A percentile compares a stretch with the other conserved stretches of the same genome.
Conservation (phyloP, 2,113 vertebrate species). For the Istiophorus platypterus region DNA sequence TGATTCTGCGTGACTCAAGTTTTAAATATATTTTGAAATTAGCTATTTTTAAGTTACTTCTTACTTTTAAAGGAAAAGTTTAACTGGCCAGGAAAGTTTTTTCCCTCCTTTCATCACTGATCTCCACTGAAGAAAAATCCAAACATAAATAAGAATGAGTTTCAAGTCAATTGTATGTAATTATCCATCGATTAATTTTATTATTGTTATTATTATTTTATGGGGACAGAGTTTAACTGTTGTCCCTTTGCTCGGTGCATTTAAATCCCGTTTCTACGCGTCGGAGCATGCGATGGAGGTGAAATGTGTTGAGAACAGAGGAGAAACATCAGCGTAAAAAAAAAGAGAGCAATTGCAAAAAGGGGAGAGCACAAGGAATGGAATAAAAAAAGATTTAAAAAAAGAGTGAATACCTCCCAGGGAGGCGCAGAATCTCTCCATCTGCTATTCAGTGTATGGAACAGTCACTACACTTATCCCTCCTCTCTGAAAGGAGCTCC, state of each 20-base stretch:
- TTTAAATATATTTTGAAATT: background rate
- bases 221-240: background rate
- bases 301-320: constrained; percentile 10
- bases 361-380: constrained; percentile 36
- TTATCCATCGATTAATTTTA: background rate
- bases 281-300: constrained; percentile 1
- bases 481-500: constrained; percentile 87
- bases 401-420: constrained; percentile 88
- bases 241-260: background rate
- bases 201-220: background rate
- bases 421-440: constrained; percentile 86
- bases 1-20: background rate
- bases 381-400: constrained; percentile 24
- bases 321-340: constrained; percentile 5
- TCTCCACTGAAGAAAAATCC: background rate
- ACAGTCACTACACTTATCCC: constrained; percentile 91
- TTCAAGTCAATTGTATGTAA: background rate
- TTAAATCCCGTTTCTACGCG: background rate
- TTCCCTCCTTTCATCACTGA: background rate
- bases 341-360: constrained; percentile 67
- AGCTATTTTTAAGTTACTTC: background rate
- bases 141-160: background rate
- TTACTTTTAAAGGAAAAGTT: background rate
- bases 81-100: background rate
- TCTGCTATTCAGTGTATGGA: constrained; percentile 86